Evolutionary conservation across 2,113 vertebrate species (phyloP).

Genomic region (Nannospalax galili): DNA sequence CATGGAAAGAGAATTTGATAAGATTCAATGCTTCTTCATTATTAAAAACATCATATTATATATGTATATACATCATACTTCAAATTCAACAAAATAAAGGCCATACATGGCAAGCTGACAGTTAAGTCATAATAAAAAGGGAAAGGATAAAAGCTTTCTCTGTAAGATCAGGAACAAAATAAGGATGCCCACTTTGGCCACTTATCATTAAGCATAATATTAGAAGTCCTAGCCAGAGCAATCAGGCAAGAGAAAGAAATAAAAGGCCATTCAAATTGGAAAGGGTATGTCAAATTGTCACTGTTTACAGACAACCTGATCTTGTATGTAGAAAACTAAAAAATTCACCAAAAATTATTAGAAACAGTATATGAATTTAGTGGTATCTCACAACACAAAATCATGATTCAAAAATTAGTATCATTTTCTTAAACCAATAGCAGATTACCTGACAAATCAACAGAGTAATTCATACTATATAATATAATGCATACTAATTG

Average conservation of each 20-base stretch:
- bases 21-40: not conserved
- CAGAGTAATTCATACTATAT: too few relatives aligned
- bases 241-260: not conserved
- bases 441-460: not conserved
- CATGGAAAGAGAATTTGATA: not conserved
- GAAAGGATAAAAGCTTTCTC: not conserved
- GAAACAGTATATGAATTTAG: not conserved
- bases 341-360: not conserved
- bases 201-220: not conserved
- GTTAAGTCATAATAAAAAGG: not conserved
- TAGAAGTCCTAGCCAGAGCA: not conserved
- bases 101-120: not conserved
- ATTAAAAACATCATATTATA: not conserved
- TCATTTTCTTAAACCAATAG: not conserved
- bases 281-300: not conserved
- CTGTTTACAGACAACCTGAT: not conserved
- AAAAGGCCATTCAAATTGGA: not conserved
- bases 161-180: not conserved
- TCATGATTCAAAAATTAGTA: not conserved
- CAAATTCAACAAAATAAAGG: not conserved
- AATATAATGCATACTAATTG: too few relatives aligned
- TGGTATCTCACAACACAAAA: not conserved
- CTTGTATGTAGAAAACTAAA: not conserved
- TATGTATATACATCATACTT: not conserved
- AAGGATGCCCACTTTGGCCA: not conserved